Evolutionary conservation across 2,888 invertebrate species (phyloP).

Genomic region (Apamea crenata): DNA sequence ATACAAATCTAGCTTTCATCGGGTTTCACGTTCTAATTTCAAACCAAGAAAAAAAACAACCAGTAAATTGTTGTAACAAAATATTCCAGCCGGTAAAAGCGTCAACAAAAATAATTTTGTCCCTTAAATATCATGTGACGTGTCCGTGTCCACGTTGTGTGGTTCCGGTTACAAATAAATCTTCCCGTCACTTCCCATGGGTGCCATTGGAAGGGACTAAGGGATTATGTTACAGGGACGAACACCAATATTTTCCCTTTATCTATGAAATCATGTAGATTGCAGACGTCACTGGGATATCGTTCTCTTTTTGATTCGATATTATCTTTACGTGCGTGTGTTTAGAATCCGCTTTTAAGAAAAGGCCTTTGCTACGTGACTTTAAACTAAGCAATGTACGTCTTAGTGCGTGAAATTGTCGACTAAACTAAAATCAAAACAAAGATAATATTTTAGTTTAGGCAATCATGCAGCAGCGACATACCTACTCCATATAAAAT

Average conservation of each 20-base stretch:
- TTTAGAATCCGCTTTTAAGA: background rate
- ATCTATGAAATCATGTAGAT: background rate
- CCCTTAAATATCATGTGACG: constrained; percentile 22
- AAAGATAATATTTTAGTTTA: background rate
- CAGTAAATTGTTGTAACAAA: background rate
- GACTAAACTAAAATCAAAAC: background rate
- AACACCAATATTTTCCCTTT: constrained; percentile 1
- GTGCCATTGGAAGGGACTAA: constrained; percentile 36
- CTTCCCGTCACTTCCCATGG: constrained; percentile 31
- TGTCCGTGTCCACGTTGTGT: background rate
- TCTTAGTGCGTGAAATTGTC: background rate
- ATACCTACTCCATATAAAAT: background rate
- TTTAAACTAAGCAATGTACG: constrained; percentile 2
- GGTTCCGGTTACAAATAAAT: constrained; percentile 46
- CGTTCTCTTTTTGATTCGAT: constrained; percentile 8
- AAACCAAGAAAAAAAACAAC: background rate
- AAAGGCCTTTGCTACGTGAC: constrained; percentile 19
- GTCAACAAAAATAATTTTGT: constrained; percentile 10
- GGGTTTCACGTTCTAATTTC: background rate
- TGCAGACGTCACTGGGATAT: background rate
- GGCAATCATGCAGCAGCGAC: constrained; percentile 1
- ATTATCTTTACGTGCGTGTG: constrained; percentile 16
- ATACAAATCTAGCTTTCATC: background rate
- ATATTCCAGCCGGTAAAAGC: background rate
- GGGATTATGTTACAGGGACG: constrained; percentile 26